Evolutionary conservation across 2,888 invertebrate species (phyloP), one percentile per base, ranked within the genome.

Genomic region (Lagria hirta): DNA sequence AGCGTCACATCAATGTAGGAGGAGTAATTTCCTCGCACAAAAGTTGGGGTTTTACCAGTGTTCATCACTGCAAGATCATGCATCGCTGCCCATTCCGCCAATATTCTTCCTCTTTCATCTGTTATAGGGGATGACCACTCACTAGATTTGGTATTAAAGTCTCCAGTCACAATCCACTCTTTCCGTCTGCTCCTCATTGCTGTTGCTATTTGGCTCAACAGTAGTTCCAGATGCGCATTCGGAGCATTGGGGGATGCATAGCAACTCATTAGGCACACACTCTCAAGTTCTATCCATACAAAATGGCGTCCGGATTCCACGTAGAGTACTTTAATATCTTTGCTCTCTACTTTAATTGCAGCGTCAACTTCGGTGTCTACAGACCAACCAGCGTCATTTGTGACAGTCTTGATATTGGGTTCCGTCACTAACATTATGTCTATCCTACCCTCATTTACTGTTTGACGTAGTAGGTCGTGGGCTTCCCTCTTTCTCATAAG

Each of bases 171-270:
- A 23, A 23, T 23, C 15, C 12, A 3, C 4, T 8, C 14, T 15
- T 29, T 16, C 11, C n/a, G n/a, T n/a, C 15, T 29, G 14, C 3
- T 29, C n/a, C 15, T 14, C n/a, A 2, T 29, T 16, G 3, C 3
- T 5, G 6, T 17, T 6, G 1, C 2, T 2, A 32, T 17, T 18
- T 32, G 18, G 18, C 18, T 20, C 11, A 32, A 15, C 17, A 15
- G 6, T 16, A 8, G 16, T 4, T 17, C 20, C n/a, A 11, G 20
- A 2, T 32, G 20, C 11, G 8, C 32, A 4, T 20, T 3, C 12
- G 32, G 7, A 2, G 21, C 12, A 13, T 37, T 37, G 3, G 37
- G 37, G 2, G 28, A 28, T 3, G 29, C 4, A n/a, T 29, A 37
- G 10, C 37, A 37, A 16, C 37, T 28, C 6, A 21, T 28, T 21